Base-by-base conservation (phyloP, 2,797 vertebrate genomes). In the Arnoldichthys spilopterus region DNA sequence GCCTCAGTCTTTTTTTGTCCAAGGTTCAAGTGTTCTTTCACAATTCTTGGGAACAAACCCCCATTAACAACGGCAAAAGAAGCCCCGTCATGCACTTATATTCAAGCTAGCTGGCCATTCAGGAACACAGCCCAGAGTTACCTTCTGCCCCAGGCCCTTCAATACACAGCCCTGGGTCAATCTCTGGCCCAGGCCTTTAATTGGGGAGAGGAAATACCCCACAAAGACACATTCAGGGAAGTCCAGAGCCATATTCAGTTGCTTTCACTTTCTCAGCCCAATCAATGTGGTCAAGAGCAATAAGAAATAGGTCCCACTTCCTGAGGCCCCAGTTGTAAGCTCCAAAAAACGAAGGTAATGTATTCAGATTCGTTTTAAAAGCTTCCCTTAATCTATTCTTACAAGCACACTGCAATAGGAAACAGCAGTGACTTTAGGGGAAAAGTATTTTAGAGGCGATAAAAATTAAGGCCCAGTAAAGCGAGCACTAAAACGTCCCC, bases 11-110 rank as follows among this genome's bases (percentile, higher is more conserved):
- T 77, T 45, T 64, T 79, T 79, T 79, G 73, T 37, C n/a, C 53
- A 45, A 26, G 34, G 67, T 75, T 78, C 81, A 74, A 85, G 84
- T 78, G 81, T 66, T 43, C 67, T 83, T 81, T 81, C 72, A 81
- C 66, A 62, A 66, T 76, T 61, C 24, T 61, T 58, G 49, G 72
- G 43, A 85, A 83, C 75, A 59, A 72, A 83, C 73, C 68, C 40
- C 76, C 22, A 74, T 34, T 79, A 70, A 68, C 53, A 9, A 73
- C 62, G 37, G 43, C 24, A 45, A 76, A 80, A 34, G 67, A 64
- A 78, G 56, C 40, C 70, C 73, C 49, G 49, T 72, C 34, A 40
- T 43, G 18, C 54, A 26, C 74, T 74, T 72, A 37, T 43, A 72
- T 72, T 84, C 73, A 84, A 49, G 64, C 63, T 37, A 47, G 15